These are phyloP conservation scores for Microtus richardsoni DNA, from an alignment of 2,113 vertebrate genomes.

Conservation along the genomic window DNA sequence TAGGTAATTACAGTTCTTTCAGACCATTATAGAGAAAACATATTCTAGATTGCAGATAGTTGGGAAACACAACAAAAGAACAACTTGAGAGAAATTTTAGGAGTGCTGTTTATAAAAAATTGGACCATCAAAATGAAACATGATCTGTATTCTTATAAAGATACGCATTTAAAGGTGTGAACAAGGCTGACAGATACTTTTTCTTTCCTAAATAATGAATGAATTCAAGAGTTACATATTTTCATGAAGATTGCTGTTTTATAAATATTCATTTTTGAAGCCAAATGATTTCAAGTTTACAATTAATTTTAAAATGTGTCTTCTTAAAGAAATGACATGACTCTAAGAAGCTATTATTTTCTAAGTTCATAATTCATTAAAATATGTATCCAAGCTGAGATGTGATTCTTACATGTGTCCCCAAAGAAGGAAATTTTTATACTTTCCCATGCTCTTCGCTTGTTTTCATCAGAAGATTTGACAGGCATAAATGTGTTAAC, in stretches of 20 bases:
- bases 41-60: background rate
- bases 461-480: constrained; percentile 71
- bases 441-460: constrained; percentile 66
- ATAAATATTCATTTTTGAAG: constrained; percentile 50
- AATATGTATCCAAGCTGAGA: constrained; percentile 43
- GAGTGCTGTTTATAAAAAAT: background rate
- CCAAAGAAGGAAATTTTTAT: constrained; percentile 57
- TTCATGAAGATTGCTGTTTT: constrained; percentile 53
- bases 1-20: constrained; percentile 34
- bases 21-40: background rate
- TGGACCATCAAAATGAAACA: background rate
- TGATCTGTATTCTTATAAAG: background rate
- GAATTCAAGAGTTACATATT: constrained; percentile 23
- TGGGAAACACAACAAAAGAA: constrained; percentile 18
- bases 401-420: constrained; percentile 50
- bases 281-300: background rate
- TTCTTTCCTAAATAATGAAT: constrained; percentile 41
- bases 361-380: constrained; percentile 54
- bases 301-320: background rate
- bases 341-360: background rate
- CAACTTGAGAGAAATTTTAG: constrained; percentile 56
- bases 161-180: background rate
- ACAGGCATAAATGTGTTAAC: constrained; percentile 71
- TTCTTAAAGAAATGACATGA: constrained; percentile 29
- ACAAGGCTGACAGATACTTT: background rate